A percentile compares a stretch with the other conserved stretches of the same genome.
These are phyloP conservation scores for Scaptomyza flava DNA, from an alignment of 2,888 invertebrate genomes.

Conservation along the genomic window DNA sequence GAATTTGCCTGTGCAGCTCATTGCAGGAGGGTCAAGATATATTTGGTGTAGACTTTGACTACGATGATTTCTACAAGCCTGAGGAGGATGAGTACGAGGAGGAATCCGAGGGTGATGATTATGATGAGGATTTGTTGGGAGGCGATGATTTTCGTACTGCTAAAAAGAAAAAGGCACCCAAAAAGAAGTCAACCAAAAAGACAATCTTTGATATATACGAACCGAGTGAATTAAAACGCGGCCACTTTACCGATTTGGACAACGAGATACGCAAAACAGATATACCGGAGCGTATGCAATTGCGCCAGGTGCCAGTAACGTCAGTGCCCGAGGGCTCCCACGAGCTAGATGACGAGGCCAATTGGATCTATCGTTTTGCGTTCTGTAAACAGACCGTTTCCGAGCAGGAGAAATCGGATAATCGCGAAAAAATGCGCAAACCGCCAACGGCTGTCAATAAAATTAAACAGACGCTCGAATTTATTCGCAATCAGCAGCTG, in stretches of 20 bases:
- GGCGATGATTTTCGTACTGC: constrained; percentile 88
- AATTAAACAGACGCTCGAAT: constrained; percentile 96
- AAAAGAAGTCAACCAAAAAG: constrained; percentile 92
- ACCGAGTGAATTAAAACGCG: constrained; percentile 97
- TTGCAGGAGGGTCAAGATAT: constrained; percentile 99
- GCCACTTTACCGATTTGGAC: constrained; percentile 97
- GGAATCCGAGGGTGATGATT: constrained; percentile 91
- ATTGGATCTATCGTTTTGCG: constrained; percentile 98
- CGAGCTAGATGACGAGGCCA: constrained; percentile 96
- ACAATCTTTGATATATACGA: constrained; percentile 98
- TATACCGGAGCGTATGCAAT: constrained; percentile 96
- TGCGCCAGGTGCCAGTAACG: constrained; percentile 94
- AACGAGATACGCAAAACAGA: constrained; percentile 95
- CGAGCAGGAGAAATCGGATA: constrained; percentile 86
- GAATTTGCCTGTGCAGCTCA: constrained; percentile 86
- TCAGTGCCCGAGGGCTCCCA: constrained; percentile 92
- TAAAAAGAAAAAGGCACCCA: constrained; percentile 90
- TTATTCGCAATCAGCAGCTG: constrained; percentile 96
- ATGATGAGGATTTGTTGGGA: constrained; percentile 89
- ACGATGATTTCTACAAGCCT: constrained; percentile 94
- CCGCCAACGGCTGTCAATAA: constrained; percentile 91
- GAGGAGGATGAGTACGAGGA: constrained; percentile 91
- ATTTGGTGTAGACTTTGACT: constrained; percentile 99
- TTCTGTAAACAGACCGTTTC: constrained; percentile 94
- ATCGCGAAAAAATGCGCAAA: constrained; percentile 86